Base-by-base conservation (phyloP, 2,113 vertebrate genomes). In the Climacteris rufus region DNA sequence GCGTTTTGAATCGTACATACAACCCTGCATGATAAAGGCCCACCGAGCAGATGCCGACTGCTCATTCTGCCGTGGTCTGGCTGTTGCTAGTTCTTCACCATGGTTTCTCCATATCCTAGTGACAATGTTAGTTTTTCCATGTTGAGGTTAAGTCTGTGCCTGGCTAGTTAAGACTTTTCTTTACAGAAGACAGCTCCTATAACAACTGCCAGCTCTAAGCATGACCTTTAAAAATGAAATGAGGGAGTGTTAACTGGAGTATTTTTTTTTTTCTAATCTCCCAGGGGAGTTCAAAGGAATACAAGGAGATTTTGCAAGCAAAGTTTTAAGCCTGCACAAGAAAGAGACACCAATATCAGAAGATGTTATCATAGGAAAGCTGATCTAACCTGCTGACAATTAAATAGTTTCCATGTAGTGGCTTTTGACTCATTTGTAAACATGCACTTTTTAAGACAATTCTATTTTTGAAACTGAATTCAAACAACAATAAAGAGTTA, bases 21-120 rank as follows among this genome's bases (percentile, higher is more conserved):
- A 97, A 96, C 96, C 45, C 95, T 68, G 83, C 97, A 94, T 88
- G 97, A 98, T 97, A 98, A 98, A 98, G 98, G 97, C 95, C 66
- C 95, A 96, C 71, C 64, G 94, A 96, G 97, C 98, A 98, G 98
- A 98, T 98, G 97, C 98, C 86, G 94, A 96, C 88, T 89, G 97
- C 97, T 97, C 97, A 98, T 97, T 98, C 97, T 97, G 93, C 68
- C 82, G 92, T 94, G 97, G 93, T 92, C 76, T 71, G 10, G 90
- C 95, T 54, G 92, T 93, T 94, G 90, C 98, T 98, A 98, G 97
- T 97, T 97, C 98, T 97, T 98, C 97, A 94, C 98, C 98, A 98
- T 98, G 98, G 98, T 98, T 98, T 98, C 98, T 97, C 90, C 96
- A 98, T 97, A 98, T 98, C 98, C 97, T 98, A 98, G 98, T 98